Base-by-base conservation (phyloP, 1,140 invertebrate genomes). In the Aphis craccivora region DNA sequence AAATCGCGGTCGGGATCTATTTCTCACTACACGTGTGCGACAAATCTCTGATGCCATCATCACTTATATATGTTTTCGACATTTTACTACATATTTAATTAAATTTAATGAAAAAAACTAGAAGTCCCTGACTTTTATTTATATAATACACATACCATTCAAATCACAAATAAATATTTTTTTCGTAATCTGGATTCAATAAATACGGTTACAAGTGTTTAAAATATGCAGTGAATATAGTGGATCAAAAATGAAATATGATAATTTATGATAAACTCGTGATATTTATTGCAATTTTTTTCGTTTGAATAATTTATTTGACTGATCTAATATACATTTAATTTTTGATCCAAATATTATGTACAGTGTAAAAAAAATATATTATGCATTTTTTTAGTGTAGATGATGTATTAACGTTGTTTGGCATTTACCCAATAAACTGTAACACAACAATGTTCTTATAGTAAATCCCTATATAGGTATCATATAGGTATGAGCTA, bases 371-470 rank as follows among this genome's bases (percentile, higher is more conserved):
- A 86, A 43, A 45, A 86, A 45, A 45, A 25, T 40, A 25, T 37
- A 23, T 23, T 40, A 37, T 20, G 43, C 30, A 6, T 84, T 84
- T 83, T 83, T 40, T 83, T 83, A 40, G 8, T 40, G 20, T 83
- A 22, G 37, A 86, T 43, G 37, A 43, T 11, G 48, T 84, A 25
- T 84, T 25, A 5, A 87, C 86, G 22, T 55, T 22, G 22, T 53
- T 45, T 89, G 87, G 87, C 88, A 40, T 89, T 40, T 40, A 53
- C 35, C 88, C 88, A 89, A 89, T 89, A 55, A 55, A 55, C 25
- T 35, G 45, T 88, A 88, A 25, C 22, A 48, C 14, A 43, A 86
- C 43, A 37, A 83, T 83, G 40, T 83, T 37, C 40, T 23, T 83
- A 22, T 23, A 40, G 20, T 40, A 30, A 25, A 25, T 86, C 30